These are phyloP conservation scores for Unio pictorum DNA, from an alignment of 2,888 invertebrate species.

Conservation along the genomic window DNA sequence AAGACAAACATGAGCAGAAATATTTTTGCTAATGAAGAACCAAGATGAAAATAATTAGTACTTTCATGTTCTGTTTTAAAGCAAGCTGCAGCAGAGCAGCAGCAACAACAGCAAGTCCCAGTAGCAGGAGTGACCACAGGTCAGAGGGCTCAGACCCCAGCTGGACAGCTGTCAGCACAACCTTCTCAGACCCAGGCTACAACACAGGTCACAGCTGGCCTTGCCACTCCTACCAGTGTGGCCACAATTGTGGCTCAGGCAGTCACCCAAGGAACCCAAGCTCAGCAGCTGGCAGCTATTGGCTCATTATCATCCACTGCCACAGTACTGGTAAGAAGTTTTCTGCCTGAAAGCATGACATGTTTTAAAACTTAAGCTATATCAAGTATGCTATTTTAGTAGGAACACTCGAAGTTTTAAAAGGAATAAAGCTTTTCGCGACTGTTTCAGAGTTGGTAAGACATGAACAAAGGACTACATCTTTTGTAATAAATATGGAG, in stretches of 20 bases:
- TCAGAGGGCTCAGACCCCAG: slow-evolving; percentile 8
- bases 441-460: too few species aligned
- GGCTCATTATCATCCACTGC: slow-evolving; percentile 28
- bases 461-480: too few species aligned
- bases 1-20: too few species aligned
- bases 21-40: neutral
- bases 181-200: slow-evolving; percentile 22
- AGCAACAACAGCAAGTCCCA: slow-evolving; percentile 9
- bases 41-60: neutral
- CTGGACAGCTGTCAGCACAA: slow-evolving; percentile 22
- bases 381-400: too few species aligned
- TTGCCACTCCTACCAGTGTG: slow-evolving; percentile 17
- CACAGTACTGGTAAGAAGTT: slow-evolving; percentile 29
- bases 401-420: too few species aligned
- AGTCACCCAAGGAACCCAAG: slow-evolving; percentile 29
- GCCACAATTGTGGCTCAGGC: slow-evolving; percentile 28
- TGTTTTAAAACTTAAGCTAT: too few species aligned
- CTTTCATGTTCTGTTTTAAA: slow-evolving; percentile 9
- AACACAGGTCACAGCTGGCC: slow-evolving; percentile 15
- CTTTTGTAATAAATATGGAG: too few species aligned
- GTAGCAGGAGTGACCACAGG: slow-evolving; percentile 12
- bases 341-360: too few species aligned
- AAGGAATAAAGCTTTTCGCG: too few species aligned
- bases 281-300: slow-evolving; percentile 33
- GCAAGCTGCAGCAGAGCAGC: slow-evolving; percentile 31